Evolutionary conservation across 2,113 vertebrate species (phyloP).

Genomic region (Scatophagus argus): DNA sequence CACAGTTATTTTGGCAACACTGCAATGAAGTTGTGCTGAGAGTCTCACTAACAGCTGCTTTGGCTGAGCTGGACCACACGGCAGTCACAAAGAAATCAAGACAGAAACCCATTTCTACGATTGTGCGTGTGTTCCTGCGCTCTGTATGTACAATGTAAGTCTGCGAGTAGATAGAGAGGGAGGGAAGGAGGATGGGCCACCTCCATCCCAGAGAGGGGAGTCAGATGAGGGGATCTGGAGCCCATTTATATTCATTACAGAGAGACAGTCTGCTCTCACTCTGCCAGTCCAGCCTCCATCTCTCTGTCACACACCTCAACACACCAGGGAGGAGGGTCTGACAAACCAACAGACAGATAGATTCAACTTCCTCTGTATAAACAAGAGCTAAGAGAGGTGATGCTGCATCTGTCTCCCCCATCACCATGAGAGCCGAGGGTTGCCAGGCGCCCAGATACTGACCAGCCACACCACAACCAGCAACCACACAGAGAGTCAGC

Average conservation of each 20-base stretch:
- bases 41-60: slow-evolving; percentile 15
- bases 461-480: not conserved
- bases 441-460: slow-evolving; percentile 10
- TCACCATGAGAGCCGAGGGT: slow-evolving; percentile 8
- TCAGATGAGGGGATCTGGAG: slow-evolving; percentile 60
- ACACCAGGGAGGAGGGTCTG: slow-evolving; percentile 57
- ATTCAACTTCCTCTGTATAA: slow-evolving; percentile 67
- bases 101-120: not conserved
- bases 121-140: slow-evolving; percentile 11
- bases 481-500: not conserved
- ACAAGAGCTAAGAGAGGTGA: slow-evolving; percentile 57
- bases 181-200: not conserved
- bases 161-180: not conserved
- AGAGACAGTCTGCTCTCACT: slow-evolving; percentile 73
- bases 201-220: slow-evolving; percentile 30
- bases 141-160: slow-evolving; percentile 13
- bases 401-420: slow-evolving; percentile 24
- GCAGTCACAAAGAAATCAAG: not conserved
- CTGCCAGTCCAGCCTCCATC: slow-evolving; percentile 65
- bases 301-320: slow-evolving; percentile 65
- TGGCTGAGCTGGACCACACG: slow-evolving; percentile 8
- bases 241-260: slow-evolving; percentile 82
- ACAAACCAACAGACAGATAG: slow-evolving; percentile 66
- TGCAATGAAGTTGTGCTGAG: not conserved
- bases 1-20: slow-evolving; percentile 12